These are phyloP conservation scores for Antrozous pallidus DNA, from an alignment of 2,797 vertebrate genomes.

Conservation along the genomic window DNA sequence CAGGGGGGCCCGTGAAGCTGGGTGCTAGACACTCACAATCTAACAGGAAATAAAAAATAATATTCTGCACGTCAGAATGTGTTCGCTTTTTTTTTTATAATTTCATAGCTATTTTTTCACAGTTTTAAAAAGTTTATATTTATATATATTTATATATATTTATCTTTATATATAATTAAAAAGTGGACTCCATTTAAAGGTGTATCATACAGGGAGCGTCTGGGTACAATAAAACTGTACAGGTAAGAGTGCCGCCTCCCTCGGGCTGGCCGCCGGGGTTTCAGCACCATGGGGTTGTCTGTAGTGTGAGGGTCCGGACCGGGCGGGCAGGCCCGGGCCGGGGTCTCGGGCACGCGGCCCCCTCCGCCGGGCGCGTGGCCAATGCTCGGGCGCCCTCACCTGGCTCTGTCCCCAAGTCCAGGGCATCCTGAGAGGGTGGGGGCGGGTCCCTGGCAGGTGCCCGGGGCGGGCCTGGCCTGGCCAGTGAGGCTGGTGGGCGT, in stretches of 20 bases:
- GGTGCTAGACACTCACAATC: conserved; percentile 85
- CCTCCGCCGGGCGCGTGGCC: not conserved
- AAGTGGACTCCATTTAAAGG: conserved; percentile 86
- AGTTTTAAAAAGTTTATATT: conserved; percentile 88
- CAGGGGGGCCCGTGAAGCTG: conserved; percentile 74
- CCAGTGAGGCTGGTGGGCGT: not conserved
- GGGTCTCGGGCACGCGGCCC: not conserved
- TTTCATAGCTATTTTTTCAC: conserved; percentile 86
- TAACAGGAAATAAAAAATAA: conserved; percentile 88
- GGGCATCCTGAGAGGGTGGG: conserved; percentile 51
- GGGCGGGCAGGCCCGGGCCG: not conserved
- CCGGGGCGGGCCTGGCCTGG: not conserved
- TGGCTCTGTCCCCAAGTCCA: conserved; percentile 25
- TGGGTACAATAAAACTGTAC: conserved; percentile 87
- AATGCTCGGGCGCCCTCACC: not conserved
- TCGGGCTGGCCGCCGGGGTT: conserved; percentile 51
- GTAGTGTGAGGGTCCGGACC: conserved; percentile 64
- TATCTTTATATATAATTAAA: conserved; percentile 88
- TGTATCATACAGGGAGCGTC: conserved; percentile 83
- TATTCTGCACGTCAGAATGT: conserved; percentile 85
- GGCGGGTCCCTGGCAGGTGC: not conserved
- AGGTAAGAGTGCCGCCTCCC: conserved; percentile 77
- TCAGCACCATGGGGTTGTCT: conserved; percentile 82
- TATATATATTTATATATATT: conserved; percentile 88
- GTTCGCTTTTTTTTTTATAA: conserved; percentile 81